Conservation (phyloP, 2,797 vertebrate genomes). For the Oceanodroma leucorhoa region DNA sequence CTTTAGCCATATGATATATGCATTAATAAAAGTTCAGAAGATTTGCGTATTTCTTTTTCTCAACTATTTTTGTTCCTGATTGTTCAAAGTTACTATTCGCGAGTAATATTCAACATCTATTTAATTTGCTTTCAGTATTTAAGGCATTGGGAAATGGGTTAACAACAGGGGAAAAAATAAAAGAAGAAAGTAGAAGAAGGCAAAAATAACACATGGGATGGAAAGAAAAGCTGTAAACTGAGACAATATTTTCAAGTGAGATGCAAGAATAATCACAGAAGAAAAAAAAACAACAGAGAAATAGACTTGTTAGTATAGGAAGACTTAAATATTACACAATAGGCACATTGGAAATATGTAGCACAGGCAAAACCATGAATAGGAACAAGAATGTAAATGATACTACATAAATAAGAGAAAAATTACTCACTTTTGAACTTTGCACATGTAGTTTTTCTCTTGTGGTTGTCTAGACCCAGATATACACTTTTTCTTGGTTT, state of each 20-base stretch:
- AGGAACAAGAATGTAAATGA: neutral
- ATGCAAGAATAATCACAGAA: neutral
- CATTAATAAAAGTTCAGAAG: neutral
- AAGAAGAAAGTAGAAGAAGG: neutral
- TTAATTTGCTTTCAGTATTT: neutral
- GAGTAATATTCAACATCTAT: neutral
- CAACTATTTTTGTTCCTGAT: neutral
- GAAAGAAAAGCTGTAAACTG: neutral
- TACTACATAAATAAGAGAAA: neutral
- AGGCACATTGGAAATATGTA: neutral
- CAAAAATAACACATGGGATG: neutral
- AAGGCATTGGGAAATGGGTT: neutral
- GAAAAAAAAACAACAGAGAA: neutral
- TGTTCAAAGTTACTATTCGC: neutral
- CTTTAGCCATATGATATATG: neutral
- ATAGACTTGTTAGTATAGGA: neutral
- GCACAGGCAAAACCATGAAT: neutral
- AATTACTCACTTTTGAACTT: neutral
- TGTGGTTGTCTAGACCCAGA: neutral
- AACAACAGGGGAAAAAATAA: neutral
- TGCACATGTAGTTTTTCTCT: neutral
- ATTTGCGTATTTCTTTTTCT: neutral
- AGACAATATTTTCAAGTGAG: neutral
- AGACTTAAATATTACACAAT: neutral
- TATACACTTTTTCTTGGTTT: neutral